Conservation (phyloP, 2,888 invertebrate species). For the Pristionchus japonicus region DNA sequence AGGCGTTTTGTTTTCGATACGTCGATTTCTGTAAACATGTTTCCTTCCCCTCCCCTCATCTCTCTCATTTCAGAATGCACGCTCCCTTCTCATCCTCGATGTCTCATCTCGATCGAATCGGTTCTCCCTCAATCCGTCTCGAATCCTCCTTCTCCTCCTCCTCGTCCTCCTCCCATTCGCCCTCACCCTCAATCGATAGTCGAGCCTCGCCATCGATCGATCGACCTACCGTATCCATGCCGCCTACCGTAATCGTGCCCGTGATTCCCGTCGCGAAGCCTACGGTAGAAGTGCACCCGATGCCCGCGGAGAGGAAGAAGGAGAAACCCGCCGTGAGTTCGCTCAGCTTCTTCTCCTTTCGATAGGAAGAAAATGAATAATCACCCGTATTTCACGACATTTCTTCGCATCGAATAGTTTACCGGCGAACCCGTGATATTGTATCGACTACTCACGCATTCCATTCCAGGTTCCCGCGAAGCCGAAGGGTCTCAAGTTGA, state of each 20-base stretch:
- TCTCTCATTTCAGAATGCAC: constrained; percentile 39
- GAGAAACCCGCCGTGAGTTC: constrained; percentile 46
- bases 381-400: constrained; percentile 8
- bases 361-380: neutral
- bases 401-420: constrained; percentile 14
- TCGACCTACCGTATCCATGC: constrained; percentile 16
- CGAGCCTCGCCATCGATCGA: constrained; percentile 41
- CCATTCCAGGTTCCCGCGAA: constrained; percentile 62
- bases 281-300: constrained; percentile 65
- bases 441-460: too few species aligned
- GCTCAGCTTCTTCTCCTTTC: constrained; percentile 32
- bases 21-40: neutral
- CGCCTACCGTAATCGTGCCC: constrained; percentile 43
- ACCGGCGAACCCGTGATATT: too few species aligned
- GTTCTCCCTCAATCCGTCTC: neutral
- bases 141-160: constrained; percentile 42
- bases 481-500: constrained; percentile 57
- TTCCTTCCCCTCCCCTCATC: neutral
- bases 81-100: constrained; percentile 46
- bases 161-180: constrained; percentile 20
- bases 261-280: constrained; percentile 54
- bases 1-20: neutral
- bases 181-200: constrained; percentile 43
- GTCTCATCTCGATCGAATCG: constrained; percentile 40
- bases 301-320: constrained; percentile 59